Conservation (phyloP, 1,140 invertebrate species). For the Microplitis demolitor region DNA sequence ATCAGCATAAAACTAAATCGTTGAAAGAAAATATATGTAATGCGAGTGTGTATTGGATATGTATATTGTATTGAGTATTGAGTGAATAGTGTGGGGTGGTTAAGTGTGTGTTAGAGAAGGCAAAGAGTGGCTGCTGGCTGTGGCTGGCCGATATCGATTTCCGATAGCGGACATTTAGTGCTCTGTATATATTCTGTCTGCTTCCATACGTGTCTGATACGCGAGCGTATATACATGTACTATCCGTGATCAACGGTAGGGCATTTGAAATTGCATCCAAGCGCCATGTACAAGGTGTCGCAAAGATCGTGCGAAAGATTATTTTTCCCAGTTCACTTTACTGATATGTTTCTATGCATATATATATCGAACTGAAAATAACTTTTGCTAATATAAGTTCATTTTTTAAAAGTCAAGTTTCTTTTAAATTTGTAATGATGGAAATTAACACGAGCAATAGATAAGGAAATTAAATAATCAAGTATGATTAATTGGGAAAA, state of each 20-base stretch:
- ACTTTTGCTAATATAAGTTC: too few relatives aligned
- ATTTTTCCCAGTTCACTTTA: constrained; percentile 12
- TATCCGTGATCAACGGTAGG: constrained; percentile 32
- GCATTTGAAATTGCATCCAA: constrained; percentile 5
- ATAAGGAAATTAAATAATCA: background rate
- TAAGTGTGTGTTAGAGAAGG: constrained; percentile 30
- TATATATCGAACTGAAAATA: too few relatives aligned
- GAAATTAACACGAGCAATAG: too few relatives aligned
- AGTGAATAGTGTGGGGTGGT: constrained; percentile 14
- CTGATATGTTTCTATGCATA: too few relatives aligned
- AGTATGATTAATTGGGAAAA: too few relatives aligned
- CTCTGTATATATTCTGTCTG: constrained; percentile 56
- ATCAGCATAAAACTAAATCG: background rate
- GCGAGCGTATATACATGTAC: constrained; percentile 34
- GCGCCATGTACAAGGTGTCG: constrained; percentile 34
- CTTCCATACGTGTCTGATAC: constrained; percentile 52
- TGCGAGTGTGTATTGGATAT: background rate
- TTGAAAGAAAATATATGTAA: background rate
- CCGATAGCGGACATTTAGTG: constrained; percentile 57
- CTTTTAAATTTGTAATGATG: too few relatives aligned
- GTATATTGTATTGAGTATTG: background rate
- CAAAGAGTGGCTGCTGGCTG: constrained; percentile 53
- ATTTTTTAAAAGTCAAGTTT: too few relatives aligned
- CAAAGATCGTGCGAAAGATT: constrained; percentile 29
- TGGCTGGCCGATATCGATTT: constrained; percentile 58